phyloP scores from a whole-genome alignment of 1,140 invertebrate species.

The Drosophila willistoni region DNA sequence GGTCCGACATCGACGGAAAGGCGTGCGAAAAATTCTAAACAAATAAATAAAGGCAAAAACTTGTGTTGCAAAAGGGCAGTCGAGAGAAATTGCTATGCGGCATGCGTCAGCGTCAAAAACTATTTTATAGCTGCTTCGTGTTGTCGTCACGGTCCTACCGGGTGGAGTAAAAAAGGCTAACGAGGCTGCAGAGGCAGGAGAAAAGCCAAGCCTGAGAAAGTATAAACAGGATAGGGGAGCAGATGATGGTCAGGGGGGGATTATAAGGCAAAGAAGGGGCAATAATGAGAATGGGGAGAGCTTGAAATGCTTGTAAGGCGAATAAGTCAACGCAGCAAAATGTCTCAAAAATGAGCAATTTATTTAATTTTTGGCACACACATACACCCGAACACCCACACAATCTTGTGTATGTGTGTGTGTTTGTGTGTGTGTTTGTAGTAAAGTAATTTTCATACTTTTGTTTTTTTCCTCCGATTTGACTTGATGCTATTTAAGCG shows the following conservation, averaged over 20 bases:
- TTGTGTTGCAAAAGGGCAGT: conserved; percentile 45
- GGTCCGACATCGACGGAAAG: conserved; percentile 30
- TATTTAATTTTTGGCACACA: conserved; percentile 75
- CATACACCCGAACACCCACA: conserved; percentile 1
- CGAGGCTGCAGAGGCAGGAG: conserved; percentile 50
- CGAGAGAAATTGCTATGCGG: conserved; percentile 74
- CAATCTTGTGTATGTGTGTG: background rate
- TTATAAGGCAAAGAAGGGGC: conserved; percentile 7
- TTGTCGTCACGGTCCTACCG: conserved; percentile 63
- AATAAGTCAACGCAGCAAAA: conserved; percentile 81
- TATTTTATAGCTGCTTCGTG: conserved; percentile 79
- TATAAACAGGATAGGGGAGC: conserved; percentile 4
- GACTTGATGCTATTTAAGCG: conserved; percentile 77
- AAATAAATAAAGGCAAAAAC: conserved; percentile 75
- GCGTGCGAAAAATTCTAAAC: conserved; percentile 78
- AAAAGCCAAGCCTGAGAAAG: conserved; percentile 17
- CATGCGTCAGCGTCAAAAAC: conserved; percentile 75
- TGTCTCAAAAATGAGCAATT: conserved; percentile 80
- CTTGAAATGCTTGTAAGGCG: conserved; percentile 21
- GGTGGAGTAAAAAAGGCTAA: conserved; percentile 46
- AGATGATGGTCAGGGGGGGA: background rate
- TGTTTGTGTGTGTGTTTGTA: background rate
- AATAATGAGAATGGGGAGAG: conserved; percentile 2
- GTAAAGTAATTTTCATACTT: conserved; percentile 79
- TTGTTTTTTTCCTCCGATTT: conserved; percentile 49